A percentile compares a stretch with the other conserved stretches of the same genome.
Evolutionary conservation across 2,113 vertebrate genomes (phyloP).

Genomic region (Electrona antarctica): DNA sequence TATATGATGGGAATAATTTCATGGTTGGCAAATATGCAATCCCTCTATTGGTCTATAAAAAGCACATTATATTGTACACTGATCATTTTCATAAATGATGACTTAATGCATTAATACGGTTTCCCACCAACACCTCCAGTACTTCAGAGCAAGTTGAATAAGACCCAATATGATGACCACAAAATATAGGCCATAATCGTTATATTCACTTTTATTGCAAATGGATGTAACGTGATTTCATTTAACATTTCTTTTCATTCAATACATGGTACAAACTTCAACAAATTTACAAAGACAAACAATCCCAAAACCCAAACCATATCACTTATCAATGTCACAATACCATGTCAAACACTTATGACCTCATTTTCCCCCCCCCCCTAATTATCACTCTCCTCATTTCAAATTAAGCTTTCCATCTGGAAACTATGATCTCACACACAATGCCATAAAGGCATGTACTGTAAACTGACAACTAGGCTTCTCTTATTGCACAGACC

Average conservation of each 20-base stretch:
- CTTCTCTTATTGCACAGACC: conserved; percentile 14
- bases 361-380: no score
- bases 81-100: no score
- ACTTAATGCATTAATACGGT: no score
- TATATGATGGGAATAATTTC: no score
- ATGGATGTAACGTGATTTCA: conserved; percentile 58
- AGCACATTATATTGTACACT: no score
- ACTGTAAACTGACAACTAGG: conserved; percentile 42
- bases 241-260: conserved; percentile 47
- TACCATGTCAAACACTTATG: conserved; percentile 18
- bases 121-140: no score
- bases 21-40: no score
- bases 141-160: not conserved
- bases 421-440: not conserved
- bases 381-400: conserved; percentile 15
- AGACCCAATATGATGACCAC: not conserved
- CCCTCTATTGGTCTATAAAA: no score
- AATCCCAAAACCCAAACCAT: conserved; percentile 35
- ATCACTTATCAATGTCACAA: conserved; percentile 3
- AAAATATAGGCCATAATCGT: conserved; percentile 1
- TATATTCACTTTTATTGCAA: conserved; percentile 37
- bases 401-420: conserved; percentile 3
- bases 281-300: conserved; percentile 37
- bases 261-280: conserved; percentile 54
- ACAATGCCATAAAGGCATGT: conserved; percentile 17